phyloP scores from a whole-genome alignment of 2,797 vertebrate species.

The Eurystomus glaucurus region DNA sequence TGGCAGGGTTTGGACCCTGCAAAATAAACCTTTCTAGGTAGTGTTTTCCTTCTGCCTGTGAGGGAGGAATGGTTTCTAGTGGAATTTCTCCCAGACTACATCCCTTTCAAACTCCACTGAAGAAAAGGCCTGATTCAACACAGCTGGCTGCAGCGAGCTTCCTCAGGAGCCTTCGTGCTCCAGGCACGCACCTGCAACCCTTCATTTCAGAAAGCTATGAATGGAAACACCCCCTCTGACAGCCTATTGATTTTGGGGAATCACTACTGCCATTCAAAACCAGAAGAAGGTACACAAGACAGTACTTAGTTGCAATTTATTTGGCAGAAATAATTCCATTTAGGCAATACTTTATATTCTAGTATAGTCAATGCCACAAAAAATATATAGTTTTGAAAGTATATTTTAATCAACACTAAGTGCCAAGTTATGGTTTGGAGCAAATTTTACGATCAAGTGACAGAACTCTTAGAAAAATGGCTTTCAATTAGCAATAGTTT shows the following conservation, averaged over 20 bases:
- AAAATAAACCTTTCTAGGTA: constrained; percentile 74
- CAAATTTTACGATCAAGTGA: neutral
- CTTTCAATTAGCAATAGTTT: neutral
- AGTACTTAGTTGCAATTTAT: neutral
- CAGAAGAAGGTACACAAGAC: neutral
- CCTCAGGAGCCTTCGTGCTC: neutral
- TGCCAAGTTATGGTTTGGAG: neutral
- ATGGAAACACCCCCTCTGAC: constrained; percentile 1
- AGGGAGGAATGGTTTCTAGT: constrained; percentile 28
- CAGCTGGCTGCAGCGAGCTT: constrained; percentile 39
- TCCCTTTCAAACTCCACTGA: constrained; percentile 6
- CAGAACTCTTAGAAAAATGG: neutral
- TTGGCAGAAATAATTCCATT: neutral
- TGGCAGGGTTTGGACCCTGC: constrained; percentile 45
- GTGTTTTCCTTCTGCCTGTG: constrained; percentile 64
- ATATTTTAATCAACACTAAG: neutral
- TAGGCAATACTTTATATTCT: neutral
- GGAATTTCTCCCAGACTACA: constrained; percentile 4
- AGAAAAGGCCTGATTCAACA: constrained; percentile 54
- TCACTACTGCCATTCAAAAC: constrained; percentile 39
- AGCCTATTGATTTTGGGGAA: neutral
- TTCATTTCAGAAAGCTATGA: constrained; percentile 6
- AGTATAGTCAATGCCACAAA: neutral
- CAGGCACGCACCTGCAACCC: constrained; percentile 19
- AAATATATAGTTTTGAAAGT: neutral